Percentiles rank a stretch among this genome's conserved stretches.
Conservation (phyloP, 2,113 vertebrate species). For the Empidonax traillii region DNA sequence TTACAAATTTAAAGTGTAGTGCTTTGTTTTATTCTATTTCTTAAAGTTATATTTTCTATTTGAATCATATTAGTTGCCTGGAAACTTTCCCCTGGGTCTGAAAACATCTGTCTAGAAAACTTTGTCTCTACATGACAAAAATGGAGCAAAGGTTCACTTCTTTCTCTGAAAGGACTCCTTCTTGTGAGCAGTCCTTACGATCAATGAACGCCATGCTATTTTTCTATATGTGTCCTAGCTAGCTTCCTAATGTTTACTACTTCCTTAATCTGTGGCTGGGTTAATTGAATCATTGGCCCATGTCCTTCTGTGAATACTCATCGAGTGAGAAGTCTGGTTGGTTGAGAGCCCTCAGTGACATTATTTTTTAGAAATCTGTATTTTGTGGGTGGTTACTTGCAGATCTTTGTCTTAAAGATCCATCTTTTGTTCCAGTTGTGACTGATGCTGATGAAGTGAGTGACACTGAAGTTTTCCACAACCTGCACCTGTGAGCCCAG, state of each 20-base stretch:
- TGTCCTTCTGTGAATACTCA: background rate
- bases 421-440: background rate
- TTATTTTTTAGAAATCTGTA: background rate
- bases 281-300: background rate
- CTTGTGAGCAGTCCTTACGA: background rate
- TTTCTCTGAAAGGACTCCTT: background rate
- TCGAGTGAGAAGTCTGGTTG: background rate
- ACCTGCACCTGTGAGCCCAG: background rate
- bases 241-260: background rate
- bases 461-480: background rate
- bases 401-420: background rate
- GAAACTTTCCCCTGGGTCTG: background rate
- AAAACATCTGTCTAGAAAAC: background rate
- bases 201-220: background rate
- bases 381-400: background rate
- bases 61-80: background rate
- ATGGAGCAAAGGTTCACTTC: background rate
- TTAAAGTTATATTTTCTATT: background rate
- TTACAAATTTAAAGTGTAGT: background rate
- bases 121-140: background rate
- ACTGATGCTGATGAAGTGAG: background rate
- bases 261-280: background rate
- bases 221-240: background rate
- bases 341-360: background rate
- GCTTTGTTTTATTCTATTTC: background rate